Evolutionary conservation across 2,888 invertebrate genomes (phyloP).

Genomic region (Cheilosia urbana): DNA sequence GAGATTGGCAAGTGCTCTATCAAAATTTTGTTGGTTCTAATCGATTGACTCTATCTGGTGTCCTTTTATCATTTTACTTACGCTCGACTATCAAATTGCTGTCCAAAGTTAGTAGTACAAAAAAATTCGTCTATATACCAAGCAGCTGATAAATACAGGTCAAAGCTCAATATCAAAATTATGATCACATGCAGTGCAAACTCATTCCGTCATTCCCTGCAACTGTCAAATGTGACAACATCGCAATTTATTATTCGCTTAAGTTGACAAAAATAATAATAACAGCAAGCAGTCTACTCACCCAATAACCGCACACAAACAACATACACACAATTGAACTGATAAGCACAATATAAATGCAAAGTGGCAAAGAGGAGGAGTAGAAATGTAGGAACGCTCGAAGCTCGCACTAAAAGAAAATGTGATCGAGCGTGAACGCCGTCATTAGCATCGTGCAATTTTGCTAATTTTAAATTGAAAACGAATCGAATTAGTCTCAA

Average conservation of each 20-base stretch:
- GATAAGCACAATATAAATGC: constrained; percentile 33
- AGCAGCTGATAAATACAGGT: background rate
- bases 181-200: background rate
- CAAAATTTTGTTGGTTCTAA: too few species aligned
- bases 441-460: constrained; percentile 21
- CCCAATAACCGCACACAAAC: constrained; percentile 7
- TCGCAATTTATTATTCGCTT: constrained; percentile 41
- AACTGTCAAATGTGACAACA: constrained; percentile 56
- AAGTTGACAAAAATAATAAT: constrained; percentile 24
- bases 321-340: constrained; percentile 29
- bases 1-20: too few species aligned
- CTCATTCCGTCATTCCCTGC: background rate
- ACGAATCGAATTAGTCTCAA: constrained; percentile 27
- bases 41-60: too few species aligned
- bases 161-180: background rate
- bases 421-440: constrained; percentile 13
- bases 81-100: too few species aligned
- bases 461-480: constrained; percentile 35
- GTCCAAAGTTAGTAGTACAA: too few species aligned
- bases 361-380: background rate
- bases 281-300: constrained; percentile 18
- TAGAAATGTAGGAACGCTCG: background rate
- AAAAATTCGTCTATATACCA: background rate
- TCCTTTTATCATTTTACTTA: too few species aligned
- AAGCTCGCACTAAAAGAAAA: background rate